Percentiles rank a stretch among this genome's conserved stretches.
These are phyloP conservation scores for Drosophila testacea DNA, from an alignment of 2,888 invertebrate genomes.

Conservation along the genomic window DNA sequence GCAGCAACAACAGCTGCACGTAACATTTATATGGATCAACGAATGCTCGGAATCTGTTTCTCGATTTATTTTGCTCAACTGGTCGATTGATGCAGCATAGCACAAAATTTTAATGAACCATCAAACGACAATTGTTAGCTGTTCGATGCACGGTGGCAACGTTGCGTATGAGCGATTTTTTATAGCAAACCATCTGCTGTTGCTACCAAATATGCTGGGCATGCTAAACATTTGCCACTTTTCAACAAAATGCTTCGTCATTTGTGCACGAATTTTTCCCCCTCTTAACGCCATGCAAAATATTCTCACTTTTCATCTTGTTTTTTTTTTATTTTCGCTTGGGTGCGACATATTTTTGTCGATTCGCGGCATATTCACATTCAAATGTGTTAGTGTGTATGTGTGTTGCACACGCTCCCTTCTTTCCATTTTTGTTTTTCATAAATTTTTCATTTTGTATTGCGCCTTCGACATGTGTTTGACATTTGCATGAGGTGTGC, in stretches of 20 bases:
- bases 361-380: constrained; percentile 47
- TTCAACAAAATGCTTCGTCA: constrained; percentile 65
- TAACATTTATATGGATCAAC: constrained; percentile 37
- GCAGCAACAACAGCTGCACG: constrained; percentile 18
- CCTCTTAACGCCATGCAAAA: constrained; percentile 2
- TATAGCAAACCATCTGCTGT: constrained; percentile 34
- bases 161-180: constrained; percentile 75
- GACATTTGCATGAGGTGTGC: constrained; percentile 61
- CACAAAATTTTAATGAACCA: constrained; percentile 67
- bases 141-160: constrained; percentile 49
- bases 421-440: constrained; percentile 55
- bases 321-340: constrained; percentile 13
- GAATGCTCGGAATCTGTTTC: constrained; percentile 51
- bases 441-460: constrained; percentile 74
- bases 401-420: constrained; percentile 27
- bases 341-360: constrained; percentile 64
- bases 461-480: constrained; percentile 77
- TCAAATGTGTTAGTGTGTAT: not conserved
- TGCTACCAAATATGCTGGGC: constrained; percentile 49
- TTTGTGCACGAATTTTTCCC: constrained; percentile 56
- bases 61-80: constrained; percentile 47
- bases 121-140: constrained; percentile 63
- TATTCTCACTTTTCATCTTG: constrained; percentile 17
- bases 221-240: constrained; percentile 73
- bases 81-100: too few relatives aligned